A percentile compares a stretch with the other conserved stretches of the same genome.
These are phyloP conservation scores for Paramormyrops hopkinsi DNA, from an alignment of 2,797 vertebrate genomes.

Conservation along the genomic window DNA sequence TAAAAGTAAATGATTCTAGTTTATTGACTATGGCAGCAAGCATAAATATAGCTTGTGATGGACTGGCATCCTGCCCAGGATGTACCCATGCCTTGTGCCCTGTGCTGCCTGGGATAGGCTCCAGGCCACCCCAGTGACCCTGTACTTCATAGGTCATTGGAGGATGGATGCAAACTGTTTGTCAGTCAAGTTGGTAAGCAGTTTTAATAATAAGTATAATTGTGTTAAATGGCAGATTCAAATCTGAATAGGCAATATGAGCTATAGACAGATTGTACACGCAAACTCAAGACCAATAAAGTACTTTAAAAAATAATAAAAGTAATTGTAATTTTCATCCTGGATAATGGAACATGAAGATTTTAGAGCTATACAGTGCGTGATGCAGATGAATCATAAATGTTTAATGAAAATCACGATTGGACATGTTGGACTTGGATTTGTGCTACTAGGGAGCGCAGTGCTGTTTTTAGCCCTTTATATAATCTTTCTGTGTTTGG, in stretches of 20 bases:
- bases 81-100: background rate
- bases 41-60: background rate
- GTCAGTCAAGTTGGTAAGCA: background rate
- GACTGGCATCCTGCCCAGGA: background rate
- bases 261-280: background rate
- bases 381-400: slow-evolving; percentile 72
- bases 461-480: slow-evolving; percentile 23
- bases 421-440: slow-evolving; percentile 42
- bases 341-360: slow-evolving; percentile 56
- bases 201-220: background rate
- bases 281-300: background rate
- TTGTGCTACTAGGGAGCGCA: slow-evolving; percentile 43
- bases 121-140: background rate
- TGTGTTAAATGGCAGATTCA: background rate
- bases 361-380: slow-evolving; percentile 66
- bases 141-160: background rate
- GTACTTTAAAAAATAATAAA: background rate
- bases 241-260: background rate
- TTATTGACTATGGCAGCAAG: slow-evolving; percentile 1
- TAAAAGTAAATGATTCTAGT: slow-evolving; percentile 55
- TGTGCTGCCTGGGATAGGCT: background rate
- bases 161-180: background rate
- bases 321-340: slow-evolving; percentile 34
- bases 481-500: slow-evolving; percentile 21
- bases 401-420: slow-evolving; percentile 61